Evolutionary conservation across 2,113 vertebrate genomes (phyloP), one percentile per base, ranked within the genome.

Genomic region (Turnix velox): DNA sequence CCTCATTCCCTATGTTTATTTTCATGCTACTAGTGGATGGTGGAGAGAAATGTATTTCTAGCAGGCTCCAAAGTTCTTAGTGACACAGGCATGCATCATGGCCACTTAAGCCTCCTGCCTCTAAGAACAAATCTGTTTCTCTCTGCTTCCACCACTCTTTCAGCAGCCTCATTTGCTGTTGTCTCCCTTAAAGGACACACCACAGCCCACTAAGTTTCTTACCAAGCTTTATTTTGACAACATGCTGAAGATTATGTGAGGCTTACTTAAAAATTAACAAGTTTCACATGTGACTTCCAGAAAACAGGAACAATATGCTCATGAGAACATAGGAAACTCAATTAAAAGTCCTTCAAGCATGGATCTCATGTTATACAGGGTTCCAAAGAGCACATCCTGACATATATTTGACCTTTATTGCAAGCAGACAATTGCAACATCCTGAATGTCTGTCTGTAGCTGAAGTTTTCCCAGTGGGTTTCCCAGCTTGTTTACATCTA

Each of bases 381-480:
- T 74, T 90, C 68, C 58, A 52, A 65, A 90, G 62, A 90, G 84
- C 0, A 3, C 90, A 92, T 92, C 93, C 94, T 94, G 90, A 69
- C 84, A 85, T 83, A 74, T 12, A 66, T 75, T 91, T 97, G 76
- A 93, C 76, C 86, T 91, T 84, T 77, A 49, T 27, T 71, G 49
- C 62, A 67, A 85, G 54, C 51, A 82, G 80, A 75, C 74, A 91
- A 90, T 42, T 92, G 76, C 62, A 89, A 52, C 68, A 84, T 81
- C 80, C 91, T 81, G 62, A 88, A 67, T 35, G 61, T 91, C 77
- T 90, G 76, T 45, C 77, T 90, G 76, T 45, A 69, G 68, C 80
- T 96, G 1, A 65, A 35, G 20, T 79, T 94, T 94, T 94, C 77
- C 81, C 83, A 93, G 79, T 6, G 24, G 67, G 31, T 82, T 91